Percentiles rank a stretch among this genome's conserved stretches.
Conservation (phyloP, 2,797 vertebrate genomes). For the Psittacula derbiana region DNA sequence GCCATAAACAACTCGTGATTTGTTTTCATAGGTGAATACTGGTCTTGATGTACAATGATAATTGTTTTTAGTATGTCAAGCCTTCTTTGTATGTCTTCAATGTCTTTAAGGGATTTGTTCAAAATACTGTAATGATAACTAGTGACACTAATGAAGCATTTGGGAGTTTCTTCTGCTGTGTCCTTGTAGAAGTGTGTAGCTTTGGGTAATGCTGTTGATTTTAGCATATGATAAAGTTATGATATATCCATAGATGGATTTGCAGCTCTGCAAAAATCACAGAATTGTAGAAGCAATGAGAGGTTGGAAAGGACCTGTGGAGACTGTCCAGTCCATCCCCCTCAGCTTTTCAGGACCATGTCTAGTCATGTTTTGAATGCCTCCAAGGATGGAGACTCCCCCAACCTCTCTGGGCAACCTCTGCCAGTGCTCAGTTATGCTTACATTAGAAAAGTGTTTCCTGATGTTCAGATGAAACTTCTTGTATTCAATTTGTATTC, state of each 20-base stretch:
- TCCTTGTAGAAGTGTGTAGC: neutral
- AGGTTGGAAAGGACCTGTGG: neutral
- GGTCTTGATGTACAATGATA: neutral
- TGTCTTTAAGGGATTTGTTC: neutral
- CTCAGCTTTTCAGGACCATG: neutral
- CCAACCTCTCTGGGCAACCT: neutral
- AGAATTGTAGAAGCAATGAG: neutral
- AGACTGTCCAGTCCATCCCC: neutral
- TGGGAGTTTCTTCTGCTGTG: neutral
- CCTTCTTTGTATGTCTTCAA: neutral
- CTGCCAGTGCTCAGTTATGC: neutral
- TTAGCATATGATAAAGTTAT: too few relatives aligned
- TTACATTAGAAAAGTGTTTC: neutral
- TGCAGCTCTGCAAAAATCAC: neutral
- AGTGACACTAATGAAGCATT: neutral
- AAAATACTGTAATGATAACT: neutral
- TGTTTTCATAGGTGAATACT: neutral
- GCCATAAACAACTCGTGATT: neutral
- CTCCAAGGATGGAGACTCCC: neutral
- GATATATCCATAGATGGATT: neutral
- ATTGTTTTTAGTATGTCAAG: neutral
- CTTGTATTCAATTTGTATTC: neutral
- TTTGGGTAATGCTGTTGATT: neutral
- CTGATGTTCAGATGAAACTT: neutral
- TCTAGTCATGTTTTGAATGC: neutral